Base-by-base conservation (phyloP, 92 coral and sea anemone genomes). In the Epizoanthus stellaris region DNA sequence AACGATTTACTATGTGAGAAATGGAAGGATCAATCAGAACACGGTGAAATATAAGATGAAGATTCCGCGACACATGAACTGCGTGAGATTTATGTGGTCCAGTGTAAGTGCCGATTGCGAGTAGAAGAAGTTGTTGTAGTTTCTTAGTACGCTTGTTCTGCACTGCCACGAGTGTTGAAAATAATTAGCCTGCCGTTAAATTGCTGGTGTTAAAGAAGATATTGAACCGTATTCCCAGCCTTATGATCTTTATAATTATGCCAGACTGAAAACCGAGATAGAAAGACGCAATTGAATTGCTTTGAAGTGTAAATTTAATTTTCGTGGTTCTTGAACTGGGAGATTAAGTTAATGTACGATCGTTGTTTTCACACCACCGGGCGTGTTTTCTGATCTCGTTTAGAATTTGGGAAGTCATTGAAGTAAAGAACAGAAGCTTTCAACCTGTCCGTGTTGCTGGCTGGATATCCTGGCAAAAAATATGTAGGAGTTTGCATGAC, bases 31-130 rank as follows among this genome's bases (percentile, higher is more conserved):
- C 3, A 95, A 89, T 59, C 47, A 20, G 52, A 94, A 97, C 84
- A 94, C 99, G 0, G 90, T 95, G 52, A 86, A 76, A 13, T 91
- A 86, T 73, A 77, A 85, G 42, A 93, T 97, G 95, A 82, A 92
- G 61, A 76, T 97, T 38, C 99, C 99, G 12, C 81, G 90, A 52
- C 61, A 80, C 19, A 87, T 95, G 15, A 85, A 97, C 49, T 95
- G 98, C 80, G 45, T 94, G 77, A 87, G 91, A 11, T 97, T 97
- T 83, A 91, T 90, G 57, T 95, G 99, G 98, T 90, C 65, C 70
- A 8, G 54, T 13, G 54, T 49, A 49, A 49, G 54, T 49, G 54
- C 1, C 9, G 54, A 6, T 49, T 13, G 7, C 10, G 54, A 43
- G 5, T 43, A 23, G 49, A 5, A 8, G 49, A 8, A 43, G 49